Evolutionary conservation across 2,888 invertebrate species (phyloP), one percentile per base, ranked within the genome.

Genomic region (Ectemnius cavifrons): DNA sequence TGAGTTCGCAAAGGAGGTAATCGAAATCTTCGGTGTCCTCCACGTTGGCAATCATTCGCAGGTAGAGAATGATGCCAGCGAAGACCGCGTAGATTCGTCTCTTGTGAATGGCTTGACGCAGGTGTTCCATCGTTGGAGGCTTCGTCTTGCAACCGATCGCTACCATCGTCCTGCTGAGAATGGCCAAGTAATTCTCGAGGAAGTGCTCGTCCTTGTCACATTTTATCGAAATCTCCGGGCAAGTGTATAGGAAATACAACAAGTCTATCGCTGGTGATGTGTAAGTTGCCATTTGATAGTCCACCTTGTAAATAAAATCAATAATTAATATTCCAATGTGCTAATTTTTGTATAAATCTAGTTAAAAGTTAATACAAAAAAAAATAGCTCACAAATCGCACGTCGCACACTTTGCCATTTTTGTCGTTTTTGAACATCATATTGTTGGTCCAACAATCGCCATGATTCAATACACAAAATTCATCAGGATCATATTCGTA

Each of bases 391-490:
- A 86, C 86, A 70, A 86, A 37, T 27, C 79, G 56, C 37, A 76
- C 18, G 49, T 85, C 79, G 0, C 62, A 5, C 0, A 84, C 79
- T 28, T 82, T 58, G 0, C 83, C 85, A 4, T 63, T 23, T 0
- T 77, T 71, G 28, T 83, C 75, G 28, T 86, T 80, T 4, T 63
- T 69, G 58, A 86, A 83, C 83, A 87, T 80, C 2, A 86, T 71
- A 69, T 87, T 87, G 52, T 84, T 84, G 0, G 78, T 69, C 86
- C 86, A 87, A 71, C 83, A 84, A 59, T 87, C 87, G 0, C 86
- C 87, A 18, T 87, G 87, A 74, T 87, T 87, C 4, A 87, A 57
- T 0, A 87, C 86, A 52, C 84, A 84, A 68, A 87, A 86, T 62
- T 87, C 87, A 2, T 78, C 72, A 0, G 14, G 8, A 0, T 80